These are phyloP conservation scores for Sarcoramphus papa DNA, from an alignment of 2,797 vertebrate species.

Conservation along the genomic window DNA sequence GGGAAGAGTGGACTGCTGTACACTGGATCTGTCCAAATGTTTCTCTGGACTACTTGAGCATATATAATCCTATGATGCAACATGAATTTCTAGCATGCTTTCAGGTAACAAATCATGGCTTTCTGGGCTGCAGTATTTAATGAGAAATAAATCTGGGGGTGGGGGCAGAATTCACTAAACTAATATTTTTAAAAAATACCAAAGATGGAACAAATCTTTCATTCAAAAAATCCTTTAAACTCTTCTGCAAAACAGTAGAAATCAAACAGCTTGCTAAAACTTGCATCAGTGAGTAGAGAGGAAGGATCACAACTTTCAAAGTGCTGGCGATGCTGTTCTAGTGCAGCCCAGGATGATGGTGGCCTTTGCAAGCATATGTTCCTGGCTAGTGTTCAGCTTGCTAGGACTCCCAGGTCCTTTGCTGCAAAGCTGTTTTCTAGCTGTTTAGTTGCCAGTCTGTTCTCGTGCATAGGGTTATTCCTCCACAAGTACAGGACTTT, in stretches of 20 bases:
- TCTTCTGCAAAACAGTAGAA: not conserved
- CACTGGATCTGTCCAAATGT: rapidly evolving
- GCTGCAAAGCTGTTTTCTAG: not conserved
- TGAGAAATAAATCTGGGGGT: not conserved
- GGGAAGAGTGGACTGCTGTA: not conserved
- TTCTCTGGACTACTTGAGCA: not conserved
- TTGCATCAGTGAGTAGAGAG: not conserved
- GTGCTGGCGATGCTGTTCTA: not conserved
- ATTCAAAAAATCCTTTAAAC: not conserved
- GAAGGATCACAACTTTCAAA: not conserved
- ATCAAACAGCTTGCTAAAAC: not conserved
- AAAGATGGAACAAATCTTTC: not conserved
- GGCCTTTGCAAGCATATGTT: not conserved
- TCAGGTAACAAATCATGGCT: not conserved
- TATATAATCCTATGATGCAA: not conserved
- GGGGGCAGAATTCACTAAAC: not conserved
- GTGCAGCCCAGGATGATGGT: not conserved
- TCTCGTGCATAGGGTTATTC: not conserved
- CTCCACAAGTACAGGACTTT: not conserved
- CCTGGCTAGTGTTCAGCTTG: not conserved
- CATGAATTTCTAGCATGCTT: not conserved
- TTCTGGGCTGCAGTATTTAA: not conserved
- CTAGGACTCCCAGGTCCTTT: not conserved
- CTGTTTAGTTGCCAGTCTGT: not conserved
- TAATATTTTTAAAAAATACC: not conserved